A percentile compares a stretch with the other conserved stretches of the same genome.
Evolutionary conservation across 1,140 invertebrate species (phyloP).

Genomic region (Pteromalus puparum): DNA sequence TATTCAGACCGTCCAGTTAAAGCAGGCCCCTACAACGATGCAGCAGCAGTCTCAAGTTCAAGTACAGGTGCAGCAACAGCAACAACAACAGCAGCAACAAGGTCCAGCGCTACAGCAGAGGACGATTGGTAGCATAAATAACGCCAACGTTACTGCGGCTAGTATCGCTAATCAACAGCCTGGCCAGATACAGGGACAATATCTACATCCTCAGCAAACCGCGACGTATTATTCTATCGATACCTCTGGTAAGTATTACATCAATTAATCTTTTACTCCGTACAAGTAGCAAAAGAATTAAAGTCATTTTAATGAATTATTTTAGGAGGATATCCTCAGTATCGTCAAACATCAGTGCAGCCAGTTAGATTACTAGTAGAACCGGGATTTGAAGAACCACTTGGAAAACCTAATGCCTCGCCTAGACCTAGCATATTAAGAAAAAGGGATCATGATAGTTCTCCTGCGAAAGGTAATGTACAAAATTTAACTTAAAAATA

Average conservation of each 20-base stretch:
- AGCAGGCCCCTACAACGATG: constrained; percentile 46
- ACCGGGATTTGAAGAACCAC: constrained; percentile 69
- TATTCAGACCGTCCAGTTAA: constrained; percentile 63
- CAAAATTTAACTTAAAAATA: not conserved
- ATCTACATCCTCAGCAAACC: constrained; percentile 66
- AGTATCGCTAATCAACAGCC: constrained; percentile 57
- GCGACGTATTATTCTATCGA: constrained; percentile 71
- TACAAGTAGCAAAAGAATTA: not conserved
- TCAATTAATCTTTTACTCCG: constrained; percentile 13
- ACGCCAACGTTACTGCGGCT: constrained; percentile 56
- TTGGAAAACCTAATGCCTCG: constrained; percentile 79
- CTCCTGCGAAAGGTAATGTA: constrained; percentile 75
- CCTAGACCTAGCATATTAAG: constrained; percentile 82
- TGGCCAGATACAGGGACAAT: constrained; percentile 62
- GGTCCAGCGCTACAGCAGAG: constrained; percentile 27
- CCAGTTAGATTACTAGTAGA: constrained; percentile 72
- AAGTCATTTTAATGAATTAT: constrained; percentile 19
- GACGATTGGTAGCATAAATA: constrained; percentile 62
- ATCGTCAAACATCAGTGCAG: constrained; percentile 66
- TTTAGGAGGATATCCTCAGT: constrained; percentile 69
- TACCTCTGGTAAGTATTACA: constrained; percentile 60
- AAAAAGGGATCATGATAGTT: constrained; percentile 79
- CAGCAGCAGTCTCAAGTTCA: constrained; percentile 47
- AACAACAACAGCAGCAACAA: constrained; percentile 40
- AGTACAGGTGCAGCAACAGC: constrained; percentile 32